Evolutionary conservation across 2,113 vertebrate genomes (phyloP).

Genomic region (Rhadina sibilatrix): DNA sequence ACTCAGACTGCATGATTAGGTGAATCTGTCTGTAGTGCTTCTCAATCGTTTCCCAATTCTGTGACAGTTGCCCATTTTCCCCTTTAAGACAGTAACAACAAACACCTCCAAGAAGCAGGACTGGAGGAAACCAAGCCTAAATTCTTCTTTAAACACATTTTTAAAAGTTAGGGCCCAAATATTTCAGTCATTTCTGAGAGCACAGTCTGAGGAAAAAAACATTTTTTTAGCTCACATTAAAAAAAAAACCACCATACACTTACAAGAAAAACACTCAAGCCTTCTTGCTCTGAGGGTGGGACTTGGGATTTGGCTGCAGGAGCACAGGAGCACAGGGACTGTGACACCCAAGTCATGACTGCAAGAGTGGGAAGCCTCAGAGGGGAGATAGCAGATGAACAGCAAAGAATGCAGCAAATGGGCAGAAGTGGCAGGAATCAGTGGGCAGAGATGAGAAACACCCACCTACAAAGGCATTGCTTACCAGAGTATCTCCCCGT

Average conservation of each 20-base stretch:
- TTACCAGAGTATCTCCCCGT: background rate
- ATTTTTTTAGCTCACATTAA: background rate
- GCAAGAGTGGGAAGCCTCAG: background rate
- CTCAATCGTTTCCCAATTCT: background rate
- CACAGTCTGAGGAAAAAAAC: background rate
- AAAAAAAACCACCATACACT: background rate
- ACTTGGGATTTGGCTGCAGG: background rate
- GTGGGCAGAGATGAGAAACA: background rate
- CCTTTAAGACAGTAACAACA: background rate
- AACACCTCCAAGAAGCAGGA: background rate
- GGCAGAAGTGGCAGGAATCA: background rate
- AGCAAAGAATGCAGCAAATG: background rate
- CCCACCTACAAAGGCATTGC: fast-evolving
- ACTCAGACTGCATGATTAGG: background rate
- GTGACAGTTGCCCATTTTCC: background rate
- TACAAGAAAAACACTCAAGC: background rate
- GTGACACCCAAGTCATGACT: fast-evolving
- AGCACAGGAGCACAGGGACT: background rate
- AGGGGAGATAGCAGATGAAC: fast-evolving
- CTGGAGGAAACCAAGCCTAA: background rate
- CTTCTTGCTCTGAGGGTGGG: background rate
- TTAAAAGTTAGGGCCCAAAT: background rate
- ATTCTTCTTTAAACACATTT: background rate
- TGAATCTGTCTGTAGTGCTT: background rate
- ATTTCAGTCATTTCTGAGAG: background rate